Evolutionary conservation across 2,797 vertebrate species (phyloP).

Genomic region (Pampus argenteus): DNA sequence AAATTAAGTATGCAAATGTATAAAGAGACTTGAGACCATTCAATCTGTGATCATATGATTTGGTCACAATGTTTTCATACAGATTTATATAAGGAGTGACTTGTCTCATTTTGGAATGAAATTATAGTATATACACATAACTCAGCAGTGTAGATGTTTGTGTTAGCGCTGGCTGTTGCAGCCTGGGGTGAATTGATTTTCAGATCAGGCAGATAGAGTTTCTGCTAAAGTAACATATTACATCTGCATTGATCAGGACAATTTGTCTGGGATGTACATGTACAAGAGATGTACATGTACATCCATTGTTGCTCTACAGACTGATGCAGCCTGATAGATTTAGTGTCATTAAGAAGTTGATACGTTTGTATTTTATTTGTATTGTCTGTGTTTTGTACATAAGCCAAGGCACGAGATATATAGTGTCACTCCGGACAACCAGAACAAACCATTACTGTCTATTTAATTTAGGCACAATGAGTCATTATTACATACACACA

Average conservation of each 20-base stretch:
- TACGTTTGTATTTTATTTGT: slow-evolving; percentile 7
- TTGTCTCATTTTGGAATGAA: not conserved
- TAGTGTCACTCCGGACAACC: not conserved
- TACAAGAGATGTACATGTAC: slow-evolving; percentile 26
- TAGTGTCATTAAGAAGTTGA: not conserved
- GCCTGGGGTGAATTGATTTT: slow-evolving; percentile 65
- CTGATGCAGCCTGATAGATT: slow-evolving; percentile 9
- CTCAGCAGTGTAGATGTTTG: slow-evolving; percentile 16
- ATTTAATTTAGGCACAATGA: not conserved
- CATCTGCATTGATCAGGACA: slow-evolving; percentile 65
- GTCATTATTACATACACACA: not conserved
- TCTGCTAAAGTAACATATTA: slow-evolving; percentile 70
- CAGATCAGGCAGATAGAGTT: slow-evolving; percentile 54
- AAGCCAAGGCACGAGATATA: not conserved
- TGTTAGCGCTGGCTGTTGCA: slow-evolving; percentile 39
- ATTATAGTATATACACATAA: not conserved
- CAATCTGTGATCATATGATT: not conserved
- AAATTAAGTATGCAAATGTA: not conserved
- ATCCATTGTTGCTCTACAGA: slow-evolving; percentile 11
- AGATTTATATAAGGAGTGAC: slow-evolving; percentile 10
- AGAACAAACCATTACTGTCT: not conserved
- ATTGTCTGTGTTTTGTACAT: not conserved
- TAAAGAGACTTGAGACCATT: slow-evolving; percentile 3
- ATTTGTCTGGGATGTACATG: slow-evolving; percentile 45
- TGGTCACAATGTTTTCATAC: not conserved